Evolutionary conservation across 2,797 vertebrate species (phyloP), one percentile per base, ranked within the genome.

Genomic region (Zalophus californianus): DNA sequence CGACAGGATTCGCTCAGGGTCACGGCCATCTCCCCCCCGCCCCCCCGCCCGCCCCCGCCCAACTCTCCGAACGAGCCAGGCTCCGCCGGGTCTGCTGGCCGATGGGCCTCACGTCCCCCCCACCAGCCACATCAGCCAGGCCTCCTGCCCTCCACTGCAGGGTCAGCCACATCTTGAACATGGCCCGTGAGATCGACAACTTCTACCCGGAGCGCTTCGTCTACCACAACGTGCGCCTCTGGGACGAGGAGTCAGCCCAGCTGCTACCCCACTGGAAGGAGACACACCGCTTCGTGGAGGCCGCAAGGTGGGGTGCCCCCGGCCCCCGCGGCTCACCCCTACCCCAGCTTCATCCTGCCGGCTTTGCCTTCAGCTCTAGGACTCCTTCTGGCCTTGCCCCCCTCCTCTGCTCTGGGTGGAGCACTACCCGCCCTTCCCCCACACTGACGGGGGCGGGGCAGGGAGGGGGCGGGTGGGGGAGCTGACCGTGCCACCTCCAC

Each of bases 181-280:
- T 99, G 98, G 99, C 99, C 0, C 99, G 99, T 91, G 99, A 99
- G 99, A 99, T 99, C 0, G 99, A 99, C 98, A 99, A 99, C 99
- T 99, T 99, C 98, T 99, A 99, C 98, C 99, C 99, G 0, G 99
- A 99, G 1, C 99, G 99, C 68, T 99, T 99, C 98, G 99, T 95
- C 9, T 99, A 99, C 97, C 99, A 99, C 99, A 99, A 99, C 2
- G 99, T 99, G 97, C 98, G 99, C 66, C 99, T 99, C 78, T 99
- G 99, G 1, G 99, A 99, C 1, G 99, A 99, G 97, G 99, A 99
- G 97, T 97, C 98, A 0, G 99, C 99, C 0, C 98, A 99, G 98
- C 99, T 99, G 91, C 99, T 99, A 54, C 96, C 99, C 6, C 98
- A 99, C 98, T 99, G 99, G 99, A 99, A 99, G 0, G 99, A 99